Base-by-base conservation (phyloP, 2,113 vertebrate genomes). In the Alces alces region DNA sequence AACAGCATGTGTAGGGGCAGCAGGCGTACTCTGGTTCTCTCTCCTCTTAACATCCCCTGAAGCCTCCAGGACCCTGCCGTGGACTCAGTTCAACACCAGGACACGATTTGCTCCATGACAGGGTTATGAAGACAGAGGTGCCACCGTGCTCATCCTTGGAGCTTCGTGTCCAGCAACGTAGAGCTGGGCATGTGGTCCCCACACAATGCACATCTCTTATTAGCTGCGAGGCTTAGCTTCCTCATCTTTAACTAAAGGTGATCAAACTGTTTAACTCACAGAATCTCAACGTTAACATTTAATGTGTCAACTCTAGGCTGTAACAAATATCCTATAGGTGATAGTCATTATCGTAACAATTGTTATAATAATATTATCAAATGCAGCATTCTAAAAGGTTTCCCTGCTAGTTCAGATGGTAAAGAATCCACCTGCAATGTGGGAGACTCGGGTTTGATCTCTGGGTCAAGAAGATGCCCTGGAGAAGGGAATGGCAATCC, bases 141-240 rank as follows among this genome's bases (percentile, higher is more conserved):
- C 23, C 27, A 25, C 17, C 13, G 7, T 52, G 52, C 7, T 25
- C 23, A n/a, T 11, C 27, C 25, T 15, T 0, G 4, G 17, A 47
- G 27, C n/a, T 8, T 8, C 1, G 0, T 45, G 23, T 30, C 12
- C 1, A 43, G 47, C 36, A 52, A 10, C 0, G 39, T 21, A 28
- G 16, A 76, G 39, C 60, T 27, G 25, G 73, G 70, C 27, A 66
- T 10, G 1, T 3, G 23, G n/a, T 28, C 23, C 30, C 45, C 7
- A 30, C 55, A 64, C 1, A 54, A 2, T 21, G 27, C 2, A 21
- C 43, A 28, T 19, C 23, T 28, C 87, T 82, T 58, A 15, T 23
- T 45, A 96, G n/a, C 2, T 30, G 30, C 30, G 15, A 47, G 50
- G 9, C 73, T 89, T 10, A 16, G 80, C 79, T 76, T 83, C 23